phyloP scores from a whole-genome alignment of 2,113 vertebrate genomes.

The Sarotherodon lohbergeri region DNA sequence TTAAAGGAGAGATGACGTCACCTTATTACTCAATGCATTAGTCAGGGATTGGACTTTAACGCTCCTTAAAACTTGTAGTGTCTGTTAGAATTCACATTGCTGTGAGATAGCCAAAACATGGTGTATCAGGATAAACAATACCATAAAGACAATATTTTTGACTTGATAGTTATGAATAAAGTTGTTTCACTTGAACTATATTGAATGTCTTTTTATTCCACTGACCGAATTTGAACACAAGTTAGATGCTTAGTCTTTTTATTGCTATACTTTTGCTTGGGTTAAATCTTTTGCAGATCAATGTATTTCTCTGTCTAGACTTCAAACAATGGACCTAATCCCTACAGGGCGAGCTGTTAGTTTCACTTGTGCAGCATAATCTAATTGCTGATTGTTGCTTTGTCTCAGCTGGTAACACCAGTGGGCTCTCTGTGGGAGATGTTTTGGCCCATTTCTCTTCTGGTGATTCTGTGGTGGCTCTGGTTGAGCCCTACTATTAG shows the following conservation, averaged over 20 bases:
- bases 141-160: not conserved
- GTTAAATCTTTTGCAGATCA: not conserved
- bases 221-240: not conserved
- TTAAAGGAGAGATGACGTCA: not conserved
- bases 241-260: not conserved
- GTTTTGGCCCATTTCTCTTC: conserved; percentile 7
- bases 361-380: not conserved
- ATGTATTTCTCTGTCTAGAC: not conserved
- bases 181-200: not conserved
- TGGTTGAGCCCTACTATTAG: conserved; percentile 24
- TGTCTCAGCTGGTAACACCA: not conserved
- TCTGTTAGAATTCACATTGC: not conserved
- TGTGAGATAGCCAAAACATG: not conserved
- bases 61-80: not conserved
- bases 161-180: not conserved
- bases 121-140: not conserved
- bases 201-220: not conserved
- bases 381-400: conserved; percentile 19
- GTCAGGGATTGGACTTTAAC: not conserved
- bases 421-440: conserved; percentile 2
- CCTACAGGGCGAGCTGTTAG: not conserved
- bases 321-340: not conserved
- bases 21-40: not conserved
- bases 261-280: not conserved
- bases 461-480: not conserved